Percentiles rank a stretch among this genome's conserved stretches.
Evolutionary conservation across 2,888 invertebrate genomes (phyloP).

Genomic region (Ochropleura plecta): DNA sequence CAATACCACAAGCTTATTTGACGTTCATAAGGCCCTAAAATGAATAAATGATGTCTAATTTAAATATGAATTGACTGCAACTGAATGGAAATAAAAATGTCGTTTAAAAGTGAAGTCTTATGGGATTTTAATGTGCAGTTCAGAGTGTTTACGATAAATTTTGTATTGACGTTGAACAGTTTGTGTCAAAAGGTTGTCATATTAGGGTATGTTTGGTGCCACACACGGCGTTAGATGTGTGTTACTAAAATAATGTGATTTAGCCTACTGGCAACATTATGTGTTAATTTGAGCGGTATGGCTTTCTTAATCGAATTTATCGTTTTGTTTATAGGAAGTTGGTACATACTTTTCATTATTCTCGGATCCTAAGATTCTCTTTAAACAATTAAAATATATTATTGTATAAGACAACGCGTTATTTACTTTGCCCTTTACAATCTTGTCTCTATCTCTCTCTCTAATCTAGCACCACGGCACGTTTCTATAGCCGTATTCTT

Average conservation of each 20-base stretch:
- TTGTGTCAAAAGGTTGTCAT: conserved; percentile 55
- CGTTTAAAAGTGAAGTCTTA: conserved; percentile 42
- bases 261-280: not conserved
- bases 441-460: not conserved
- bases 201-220: conserved; percentile 52
- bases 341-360: not conserved
- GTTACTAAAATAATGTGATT: conserved; percentile 7
- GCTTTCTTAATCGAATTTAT: not conserved
- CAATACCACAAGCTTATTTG: conserved; percentile 60
- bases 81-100: conserved; percentile 55
- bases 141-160: conserved; percentile 57
- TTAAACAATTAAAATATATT: not conserved
- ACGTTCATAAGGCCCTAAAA: conserved; percentile 62
- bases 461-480: not conserved
- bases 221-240: conserved; percentile 46
- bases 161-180: conserved; percentile 54
- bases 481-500: not conserved
- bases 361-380: not conserved
- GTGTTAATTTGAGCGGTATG: conserved; percentile 1
- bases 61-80: conserved; percentile 65
- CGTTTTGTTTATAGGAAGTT: not conserved
- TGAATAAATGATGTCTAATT: conserved; percentile 65
- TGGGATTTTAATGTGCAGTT: conserved; percentile 59
- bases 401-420: not conserved
- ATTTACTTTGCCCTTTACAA: not conserved